Base-by-base conservation (phyloP, 2,113 vertebrate species). In the Python bivittatus region DNA sequence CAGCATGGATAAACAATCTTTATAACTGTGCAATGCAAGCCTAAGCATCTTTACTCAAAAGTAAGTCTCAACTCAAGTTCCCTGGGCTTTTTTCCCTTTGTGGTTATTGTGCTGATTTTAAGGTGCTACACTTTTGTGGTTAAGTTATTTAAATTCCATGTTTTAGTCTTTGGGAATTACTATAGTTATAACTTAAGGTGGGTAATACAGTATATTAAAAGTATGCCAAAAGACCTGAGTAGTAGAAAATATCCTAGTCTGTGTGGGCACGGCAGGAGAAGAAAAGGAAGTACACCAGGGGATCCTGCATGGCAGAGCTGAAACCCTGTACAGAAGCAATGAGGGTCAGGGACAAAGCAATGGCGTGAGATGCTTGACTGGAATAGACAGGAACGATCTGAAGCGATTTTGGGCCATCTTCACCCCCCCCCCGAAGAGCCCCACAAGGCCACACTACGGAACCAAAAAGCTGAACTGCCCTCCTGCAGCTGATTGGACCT, bases 381-480 rank as follows among this genome's bases (percentile, higher is more conserved):
- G 44, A 22, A 97, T 1, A 0, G 96, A 94, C 95, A 98, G 97
- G 90, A 99, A 95, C 91, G 98, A 97, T 90, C 96, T 97, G 5
- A 98, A 96, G 88, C 99, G 94, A 90, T 98, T 97, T 94, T 99
- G 98, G 94, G 99, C 98, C 99, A 99, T 99, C 99, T 99, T n/a
- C n/a, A n/a, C n/a, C n/a, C n/a, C n/a, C n/a, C n/a, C n/a, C n/a
- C n/a, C n/a, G n/a, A n/a, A n/a, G n/a, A n/a, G n/a, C n/a, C n/a
- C n/a, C n/a, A n/a, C n/a, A n/a, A n/a, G n/a, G n/a, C n/a, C n/a
- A n/a, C n/a, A n/a, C n/a, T n/a, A n/a, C n/a, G n/a, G n/a, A n/a
- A n/a, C n/a, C n/a, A n/a, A n/a, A n/a, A n/a, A n/a, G n/a, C n/a
- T n/a, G n/a, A n/a, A n/a, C n/a, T n/a, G n/a, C n/a, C n/a, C n/a